These are phyloP conservation scores for Gortyna flavago DNA, from an alignment of 2,888 invertebrate species.

Conservation along the genomic window DNA sequence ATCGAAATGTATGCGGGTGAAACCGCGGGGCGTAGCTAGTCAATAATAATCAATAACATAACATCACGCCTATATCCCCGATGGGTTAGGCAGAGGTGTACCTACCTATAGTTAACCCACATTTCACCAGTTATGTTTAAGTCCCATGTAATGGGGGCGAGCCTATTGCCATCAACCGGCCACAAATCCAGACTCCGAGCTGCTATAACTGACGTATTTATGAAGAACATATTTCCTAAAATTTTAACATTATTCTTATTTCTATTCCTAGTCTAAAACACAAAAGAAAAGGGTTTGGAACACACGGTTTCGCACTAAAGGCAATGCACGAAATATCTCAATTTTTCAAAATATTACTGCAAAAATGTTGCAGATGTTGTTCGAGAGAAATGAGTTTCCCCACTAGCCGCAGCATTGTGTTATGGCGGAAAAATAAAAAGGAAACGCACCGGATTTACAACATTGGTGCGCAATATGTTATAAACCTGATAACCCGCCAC, in stretches of 20 bases:
- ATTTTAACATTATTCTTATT: slow-evolving; percentile 7
- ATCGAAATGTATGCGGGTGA: too few relatives aligned
- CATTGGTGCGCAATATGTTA: slow-evolving; percentile 56
- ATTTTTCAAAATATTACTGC: slow-evolving; percentile 34
- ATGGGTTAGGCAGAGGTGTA: too few relatives aligned
- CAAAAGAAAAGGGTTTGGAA: slow-evolving; percentile 11
- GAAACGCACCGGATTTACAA: slow-evolving; percentile 50
- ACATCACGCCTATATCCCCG: too few relatives aligned
- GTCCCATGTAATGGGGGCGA: too few relatives aligned
- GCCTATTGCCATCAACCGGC: too few relatives aligned
- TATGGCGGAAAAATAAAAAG: slow-evolving; percentile 53
- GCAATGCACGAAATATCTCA: slow-evolving; percentile 47
- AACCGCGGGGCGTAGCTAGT: too few relatives aligned
- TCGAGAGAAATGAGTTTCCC: slow-evolving; percentile 49
- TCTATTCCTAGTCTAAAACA: slow-evolving; percentile 17
- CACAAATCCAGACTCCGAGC: too few relatives aligned
- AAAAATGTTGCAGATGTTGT: slow-evolving; percentile 45
- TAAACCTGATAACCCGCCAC: slow-evolving; percentile 56
- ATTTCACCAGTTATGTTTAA: too few relatives aligned
- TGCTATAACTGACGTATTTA: too few relatives aligned
- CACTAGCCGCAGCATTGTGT: slow-evolving; percentile 48
- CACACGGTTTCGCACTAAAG: slow-evolving; percentile 35
- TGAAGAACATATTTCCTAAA: too few relatives aligned
- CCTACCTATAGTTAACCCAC: too few relatives aligned
- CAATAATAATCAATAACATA: too few relatives aligned